Conservation (phyloP, 2,797 vertebrate genomes). For the Chloroceryle inda region DNA sequence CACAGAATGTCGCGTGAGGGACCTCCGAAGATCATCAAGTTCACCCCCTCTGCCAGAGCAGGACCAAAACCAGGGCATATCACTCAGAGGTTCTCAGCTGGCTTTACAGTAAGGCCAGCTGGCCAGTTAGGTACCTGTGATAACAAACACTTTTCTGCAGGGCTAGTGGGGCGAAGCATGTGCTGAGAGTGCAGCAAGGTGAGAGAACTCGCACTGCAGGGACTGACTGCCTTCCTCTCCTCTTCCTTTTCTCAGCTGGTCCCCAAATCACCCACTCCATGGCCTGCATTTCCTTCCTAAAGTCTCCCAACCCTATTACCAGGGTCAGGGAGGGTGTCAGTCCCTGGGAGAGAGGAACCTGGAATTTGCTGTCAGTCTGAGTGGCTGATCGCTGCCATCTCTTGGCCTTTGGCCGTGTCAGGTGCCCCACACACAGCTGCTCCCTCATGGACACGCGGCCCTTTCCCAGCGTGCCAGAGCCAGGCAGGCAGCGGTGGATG, state of each 20-base stretch:
- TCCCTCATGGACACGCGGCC: background rate
- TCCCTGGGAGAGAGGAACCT: background rate
- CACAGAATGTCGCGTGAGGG: too few species aligned
- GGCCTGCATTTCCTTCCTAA: background rate
- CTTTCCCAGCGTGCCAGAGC: rapidly evolving
- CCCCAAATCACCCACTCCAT: background rate
- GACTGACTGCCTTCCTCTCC: background rate
- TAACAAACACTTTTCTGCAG: background rate
- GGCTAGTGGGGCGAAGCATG: background rate
- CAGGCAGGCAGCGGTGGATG: background rate
- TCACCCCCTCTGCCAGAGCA: too few species aligned
- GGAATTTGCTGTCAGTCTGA: background rate
- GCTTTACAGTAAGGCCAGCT: background rate
- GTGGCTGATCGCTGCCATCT: background rate
- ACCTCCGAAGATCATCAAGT: too few species aligned
- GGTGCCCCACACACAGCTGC: background rate
- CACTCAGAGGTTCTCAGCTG: background rate
- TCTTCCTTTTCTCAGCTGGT: background rate
- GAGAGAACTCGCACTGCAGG: rapidly evolving
- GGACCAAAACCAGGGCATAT: too few species aligned
- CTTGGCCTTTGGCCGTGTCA: rapidly evolving
- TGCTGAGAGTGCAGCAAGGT: background rate
- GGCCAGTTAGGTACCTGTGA: background rate
- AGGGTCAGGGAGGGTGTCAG: background rate
- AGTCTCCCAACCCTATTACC: slow-evolving; percentile 1